Percentiles rank a stretch among this genome's conserved stretches.
Evolutionary conservation across 2,888 invertebrate genomes (phyloP).

Genomic region (Cosmia trapezina): DNA sequence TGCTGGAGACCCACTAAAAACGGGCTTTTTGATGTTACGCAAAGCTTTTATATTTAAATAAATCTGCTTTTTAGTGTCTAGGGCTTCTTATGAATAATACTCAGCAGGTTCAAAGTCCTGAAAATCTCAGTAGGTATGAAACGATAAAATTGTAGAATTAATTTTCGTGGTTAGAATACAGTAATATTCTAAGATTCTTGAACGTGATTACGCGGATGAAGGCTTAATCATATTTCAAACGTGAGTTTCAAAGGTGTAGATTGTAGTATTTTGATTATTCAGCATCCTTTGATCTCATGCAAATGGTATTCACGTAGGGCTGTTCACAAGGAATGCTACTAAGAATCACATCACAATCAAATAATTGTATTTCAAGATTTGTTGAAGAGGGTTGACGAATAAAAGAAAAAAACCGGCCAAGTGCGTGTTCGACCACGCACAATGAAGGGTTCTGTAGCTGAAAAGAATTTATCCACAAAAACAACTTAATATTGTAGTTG

Average conservation of each 20-base stretch:
- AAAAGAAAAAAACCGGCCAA: no score
- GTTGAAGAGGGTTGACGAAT: neutral
- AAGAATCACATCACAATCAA: slow-evolving; percentile 19
- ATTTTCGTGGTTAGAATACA: slow-evolving; percentile 39
- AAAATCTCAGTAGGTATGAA: neutral
- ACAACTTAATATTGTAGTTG: no score
- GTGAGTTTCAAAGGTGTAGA: slow-evolving; percentile 25
- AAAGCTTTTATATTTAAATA: slow-evolving; percentile 14
- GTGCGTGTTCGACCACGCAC: no score
- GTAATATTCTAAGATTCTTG: slow-evolving; percentile 14
- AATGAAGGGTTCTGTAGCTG: no score
- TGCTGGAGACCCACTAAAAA: slow-evolving; percentile 21
- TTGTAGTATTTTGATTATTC: slow-evolving; percentile 39
- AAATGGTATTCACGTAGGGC: slow-evolving; percentile 1
- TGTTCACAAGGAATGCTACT: slow-evolving; percentile 9
- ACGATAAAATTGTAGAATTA: slow-evolving; percentile 20
- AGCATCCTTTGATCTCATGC: slow-evolving; percentile 32
- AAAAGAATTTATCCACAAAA: no score
- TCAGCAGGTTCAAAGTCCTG: neutral
- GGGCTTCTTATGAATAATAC: slow-evolving; percentile 40
- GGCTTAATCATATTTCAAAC: slow-evolving; percentile 38
- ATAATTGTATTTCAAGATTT: slow-evolving; percentile 10
- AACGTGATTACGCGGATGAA: slow-evolving; percentile 5
- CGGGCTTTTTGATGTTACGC: slow-evolving; percentile 26
- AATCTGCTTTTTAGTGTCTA: slow-evolving; percentile 6